Base-by-base conservation (phyloP, 2,113 vertebrate genomes). In the Eclectus roratus region DNA sequence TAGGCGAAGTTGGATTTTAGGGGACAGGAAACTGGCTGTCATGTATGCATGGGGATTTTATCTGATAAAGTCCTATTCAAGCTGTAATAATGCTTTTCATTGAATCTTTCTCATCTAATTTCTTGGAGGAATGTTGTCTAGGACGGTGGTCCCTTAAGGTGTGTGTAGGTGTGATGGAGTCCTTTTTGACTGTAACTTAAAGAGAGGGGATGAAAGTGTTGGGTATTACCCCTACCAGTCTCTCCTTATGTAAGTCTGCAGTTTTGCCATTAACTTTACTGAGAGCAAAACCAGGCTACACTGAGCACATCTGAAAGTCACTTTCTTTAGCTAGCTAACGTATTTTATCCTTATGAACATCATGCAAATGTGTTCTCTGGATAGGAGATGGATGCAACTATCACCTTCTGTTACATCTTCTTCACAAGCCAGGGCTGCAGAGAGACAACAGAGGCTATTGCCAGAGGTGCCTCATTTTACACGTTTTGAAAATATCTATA, bases 151-250 rank as follows among this genome's bases (percentile, higher is more conserved):
- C 33, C 24, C 70, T 7, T 27, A 31, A 27, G 33, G 47, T 71
- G 23, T 50, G 11, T 13, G 27, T 17, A 66, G 31, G 10, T 2
- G 0, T 11, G 58, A 33, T 0, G 2, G 47, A 43, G 29, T n/a
- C 46, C 15, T 17, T 9, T 65, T 31, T 71, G 29, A 66, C 37
- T 31, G 8, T n/a, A 56, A 53, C 55, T 74, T 82, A 21, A 77
- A 81, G 43, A 81, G 46, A 63, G 41, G 63, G 41, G 31, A 37
- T 83, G 23, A 78, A 83, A 71, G 39, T 12, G 1, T 19, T 44
- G 53, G 18, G 35, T 19, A 31, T 16, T 17, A 28, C 19, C 35
- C 47, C 35, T 53, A 7, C 80, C 29, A 7, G 9, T 50, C 23
- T 50, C 11, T 41, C 58, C 37, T 63, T 58, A 60, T 3, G 9